A percentile compares a stretch with the other conserved stretches of the same genome.
Conservation (phyloP, 2,888 invertebrate genomes). For the Leptinotarsa haldemani region DNA sequence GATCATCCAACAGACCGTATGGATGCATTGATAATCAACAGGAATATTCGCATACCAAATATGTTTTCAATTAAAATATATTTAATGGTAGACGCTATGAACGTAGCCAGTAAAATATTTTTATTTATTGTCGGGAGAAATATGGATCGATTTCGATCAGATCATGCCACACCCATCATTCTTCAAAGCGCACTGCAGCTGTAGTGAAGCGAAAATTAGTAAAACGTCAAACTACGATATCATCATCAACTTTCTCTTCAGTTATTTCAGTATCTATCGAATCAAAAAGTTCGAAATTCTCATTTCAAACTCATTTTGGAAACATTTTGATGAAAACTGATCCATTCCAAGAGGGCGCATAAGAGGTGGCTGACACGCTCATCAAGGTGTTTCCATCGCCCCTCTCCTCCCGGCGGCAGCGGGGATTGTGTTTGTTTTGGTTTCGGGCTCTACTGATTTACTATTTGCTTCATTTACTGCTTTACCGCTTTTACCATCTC, state of each 20-base stretch:
- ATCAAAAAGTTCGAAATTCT: slow-evolving; percentile 27
- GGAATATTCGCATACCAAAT: too few relatives aligned
- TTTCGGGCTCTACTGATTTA: slow-evolving; percentile 56
- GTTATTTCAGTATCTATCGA: slow-evolving; percentile 33
- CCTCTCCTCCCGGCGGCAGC: slow-evolving; percentile 60
- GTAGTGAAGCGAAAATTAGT: slow-evolving; percentile 56
- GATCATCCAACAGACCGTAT: neutral
- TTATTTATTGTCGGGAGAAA: slow-evolving; percentile 3
- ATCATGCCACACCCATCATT: slow-evolving; percentile 54
- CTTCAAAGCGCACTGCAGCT: slow-evolving; percentile 57
- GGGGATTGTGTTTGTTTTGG: slow-evolving; percentile 64
- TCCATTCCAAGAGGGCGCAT: slow-evolving; percentile 50
- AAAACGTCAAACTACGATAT: slow-evolving; percentile 34
- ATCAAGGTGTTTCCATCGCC: slow-evolving; percentile 70
- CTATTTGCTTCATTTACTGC: slow-evolving; percentile 54
- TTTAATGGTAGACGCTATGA: neutral
- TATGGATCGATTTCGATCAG: slow-evolving; percentile 31
- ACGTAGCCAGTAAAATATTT: neutral
- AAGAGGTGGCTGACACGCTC: slow-evolving; percentile 64
- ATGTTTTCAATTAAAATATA: too few relatives aligned
- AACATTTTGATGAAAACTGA: slow-evolving; percentile 66
- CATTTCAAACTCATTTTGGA: slow-evolving; percentile 55
- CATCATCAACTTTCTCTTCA: slow-evolving; percentile 31
- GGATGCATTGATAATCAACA: too few relatives aligned
- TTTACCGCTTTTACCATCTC: slow-evolving; percentile 50